Percentiles rank a stretch among this genome's conserved stretches.
phyloP scores from a whole-genome alignment of 2,888 invertebrate species.

The Teinopalpus imperialis region DNA sequence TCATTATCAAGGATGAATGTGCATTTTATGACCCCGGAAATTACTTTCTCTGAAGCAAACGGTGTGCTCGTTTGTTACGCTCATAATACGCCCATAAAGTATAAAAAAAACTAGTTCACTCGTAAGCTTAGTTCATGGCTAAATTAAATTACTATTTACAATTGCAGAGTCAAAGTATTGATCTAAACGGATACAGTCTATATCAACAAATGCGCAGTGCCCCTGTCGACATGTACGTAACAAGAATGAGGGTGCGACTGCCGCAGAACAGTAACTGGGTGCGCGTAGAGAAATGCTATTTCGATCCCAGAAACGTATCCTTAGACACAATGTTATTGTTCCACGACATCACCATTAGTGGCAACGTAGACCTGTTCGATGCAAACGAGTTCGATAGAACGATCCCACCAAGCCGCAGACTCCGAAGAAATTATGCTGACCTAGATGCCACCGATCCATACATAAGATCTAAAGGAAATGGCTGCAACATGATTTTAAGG shows the following conservation, averaged over 20 bases:
- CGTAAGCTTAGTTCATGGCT: too few relatives aligned
- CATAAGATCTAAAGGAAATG: slow-evolving; percentile 65
- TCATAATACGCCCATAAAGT: too few relatives aligned
- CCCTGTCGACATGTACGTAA: slow-evolving; percentile 86
- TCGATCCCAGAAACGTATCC: slow-evolving; percentile 87
- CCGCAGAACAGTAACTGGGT: slow-evolving; percentile 86
- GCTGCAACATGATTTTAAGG: slow-evolving; percentile 90
- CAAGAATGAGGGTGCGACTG: slow-evolving; percentile 85
- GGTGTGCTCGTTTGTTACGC: too few relatives aligned
- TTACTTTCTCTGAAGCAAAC: too few relatives aligned
- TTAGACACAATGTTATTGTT: slow-evolving; percentile 89
- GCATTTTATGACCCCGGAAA: too few relatives aligned
- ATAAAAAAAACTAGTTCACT: too few relatives aligned
- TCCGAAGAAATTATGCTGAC: slow-evolving; percentile 64
- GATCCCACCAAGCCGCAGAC: slow-evolving; percentile 49
- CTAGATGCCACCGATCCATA: slow-evolving; percentile 52
- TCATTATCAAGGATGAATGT: too few relatives aligned
- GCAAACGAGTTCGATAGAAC: slow-evolving; percentile 64
- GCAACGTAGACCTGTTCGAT: slow-evolving; percentile 85
- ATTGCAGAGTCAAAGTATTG: slow-evolving; percentile 76
- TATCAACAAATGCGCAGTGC: slow-evolving; percentile 84
- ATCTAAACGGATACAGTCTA: slow-evolving; percentile 84
- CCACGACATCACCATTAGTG: slow-evolving; percentile 90
- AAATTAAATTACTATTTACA: too few relatives aligned
- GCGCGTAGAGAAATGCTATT: slow-evolving; percentile 88